Percentiles rank a stretch among this genome's conserved stretches.
These are phyloP conservation scores for Dicyrtomina minuta DNA, from an alignment of 2,888 invertebrate genomes.

Conservation along the genomic window DNA sequence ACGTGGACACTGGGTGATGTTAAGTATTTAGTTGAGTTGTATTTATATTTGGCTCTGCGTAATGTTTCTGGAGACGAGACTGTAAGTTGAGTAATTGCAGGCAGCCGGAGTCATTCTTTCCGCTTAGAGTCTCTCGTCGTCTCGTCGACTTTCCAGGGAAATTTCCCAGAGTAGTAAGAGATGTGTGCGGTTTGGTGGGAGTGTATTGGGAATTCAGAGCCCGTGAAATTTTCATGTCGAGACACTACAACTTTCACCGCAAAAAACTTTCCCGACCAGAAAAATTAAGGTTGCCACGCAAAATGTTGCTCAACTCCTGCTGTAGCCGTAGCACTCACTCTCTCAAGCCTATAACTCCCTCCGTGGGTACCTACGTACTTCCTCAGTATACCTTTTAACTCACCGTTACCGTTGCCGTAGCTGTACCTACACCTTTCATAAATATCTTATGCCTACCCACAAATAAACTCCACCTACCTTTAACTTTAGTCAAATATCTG, in stretches of 20 bases:
- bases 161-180: conserved; percentile 39
- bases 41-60: neutral
- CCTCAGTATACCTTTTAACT: no score
- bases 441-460: neutral
- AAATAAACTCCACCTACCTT: neutral
- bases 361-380: no score
- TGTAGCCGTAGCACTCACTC: no score
- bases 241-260: conserved; percentile 40
- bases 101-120: conserved; percentile 18
- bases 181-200: conserved; percentile 41
- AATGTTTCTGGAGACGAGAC: conserved; percentile 3
- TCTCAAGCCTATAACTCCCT: no score
- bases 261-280: conserved; percentile 38
- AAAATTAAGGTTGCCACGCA: conserved; percentile 42
- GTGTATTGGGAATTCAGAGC: conserved; percentile 42
- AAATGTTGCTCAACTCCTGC: conserved; percentile 30
- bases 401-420: neutral
- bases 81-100: conserved; percentile 3
- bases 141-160: conserved; percentile 39
- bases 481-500: no score
- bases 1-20: neutral
- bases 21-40: neutral
- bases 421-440: neutral
- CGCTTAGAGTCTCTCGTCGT: conserved; percentile 10
- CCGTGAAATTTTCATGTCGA: conserved; percentile 43